Conservation (phyloP, 1,140 invertebrate genomes). For the Subanguina moxae region DNA sequence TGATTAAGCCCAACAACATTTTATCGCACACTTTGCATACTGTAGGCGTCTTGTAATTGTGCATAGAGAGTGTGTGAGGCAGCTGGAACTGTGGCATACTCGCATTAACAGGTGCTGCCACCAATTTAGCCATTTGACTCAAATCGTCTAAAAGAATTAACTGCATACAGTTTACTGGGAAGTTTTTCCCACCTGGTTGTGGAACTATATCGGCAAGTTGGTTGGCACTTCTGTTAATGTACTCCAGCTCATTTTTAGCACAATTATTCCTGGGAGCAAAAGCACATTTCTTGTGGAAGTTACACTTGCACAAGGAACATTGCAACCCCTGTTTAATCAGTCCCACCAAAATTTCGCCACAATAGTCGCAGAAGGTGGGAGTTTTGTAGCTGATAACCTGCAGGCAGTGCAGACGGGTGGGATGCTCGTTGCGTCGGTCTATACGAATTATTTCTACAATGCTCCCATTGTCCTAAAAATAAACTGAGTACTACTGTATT, state of each 20-base stretch:
- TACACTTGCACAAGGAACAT: constrained; percentile 54
- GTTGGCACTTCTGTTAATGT: too few species aligned
- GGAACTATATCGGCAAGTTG: too few species aligned
- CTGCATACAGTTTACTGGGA: too few species aligned
- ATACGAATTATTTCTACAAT: constrained; percentile 57
- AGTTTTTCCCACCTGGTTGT: too few species aligned
- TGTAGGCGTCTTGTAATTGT: constrained; percentile 58
- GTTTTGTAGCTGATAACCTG: constrained; percentile 47
- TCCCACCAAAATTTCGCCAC: constrained; percentile 58
- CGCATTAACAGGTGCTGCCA: too few species aligned
- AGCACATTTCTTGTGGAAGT: constrained; percentile 59
- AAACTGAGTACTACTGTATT: background rate
- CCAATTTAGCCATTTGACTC: too few species aligned
- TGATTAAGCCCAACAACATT: constrained; percentile 53
- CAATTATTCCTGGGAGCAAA: constrained; percentile 58
- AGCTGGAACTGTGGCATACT: constrained; percentile 32
- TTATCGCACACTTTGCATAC: constrained; percentile 59
- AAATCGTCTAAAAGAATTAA: too few species aligned
- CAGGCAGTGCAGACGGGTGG: constrained; percentile 51
- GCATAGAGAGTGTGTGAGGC: constrained; percentile 54
- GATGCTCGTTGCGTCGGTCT: constrained; percentile 43
- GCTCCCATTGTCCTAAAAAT: constrained; percentile 51
- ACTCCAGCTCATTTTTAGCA: constrained; percentile 43
- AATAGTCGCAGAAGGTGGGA: constrained; percentile 60
- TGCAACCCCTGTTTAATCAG: constrained; percentile 58